Percentiles rank a stretch among this genome's conserved stretches.
phyloP scores from a whole-genome alignment of 2,797 vertebrate species.

The Poeciliopsis infans region DNA sequence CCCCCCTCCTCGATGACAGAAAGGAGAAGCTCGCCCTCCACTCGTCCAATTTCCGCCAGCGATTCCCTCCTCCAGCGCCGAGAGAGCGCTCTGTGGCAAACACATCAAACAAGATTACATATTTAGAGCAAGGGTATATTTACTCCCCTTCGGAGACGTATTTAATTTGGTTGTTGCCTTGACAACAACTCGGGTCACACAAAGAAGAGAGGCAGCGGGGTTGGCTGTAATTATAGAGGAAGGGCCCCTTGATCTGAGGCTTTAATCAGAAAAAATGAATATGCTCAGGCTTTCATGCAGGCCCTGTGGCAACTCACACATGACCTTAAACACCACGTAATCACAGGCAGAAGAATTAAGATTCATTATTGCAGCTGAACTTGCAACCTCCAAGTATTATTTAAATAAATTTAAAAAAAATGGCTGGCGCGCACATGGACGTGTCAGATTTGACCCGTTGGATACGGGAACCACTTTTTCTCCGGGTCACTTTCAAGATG shows the following conservation, averaged over 20 bases:
- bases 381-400: slow-evolving; percentile 41
- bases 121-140: slow-evolving; percentile 76
- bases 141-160: slow-evolving; percentile 67
- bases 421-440: not conserved
- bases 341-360: slow-evolving; percentile 26
- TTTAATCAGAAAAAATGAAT: slow-evolving; percentile 77
- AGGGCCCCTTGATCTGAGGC: slow-evolving; percentile 74
- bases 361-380: slow-evolving; percentile 52
- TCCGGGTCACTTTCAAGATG: not conserved
- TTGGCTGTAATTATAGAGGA: slow-evolving; percentile 79
- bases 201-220: slow-evolving; percentile 61
- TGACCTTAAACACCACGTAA: slow-evolving; percentile 45
- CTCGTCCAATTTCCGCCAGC: slow-evolving; percentile 53
- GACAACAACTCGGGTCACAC: slow-evolving; percentile 71
- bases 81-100: slow-evolving; percentile 56
- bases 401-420: not conserved
- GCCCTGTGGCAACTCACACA: slow-evolving; percentile 61
- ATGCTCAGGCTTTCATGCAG: slow-evolving; percentile 40
- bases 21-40: slow-evolving; percentile 38
- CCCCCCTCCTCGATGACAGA: slow-evolving; percentile 61
- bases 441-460: not conserved
- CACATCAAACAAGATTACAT: slow-evolving; percentile 74
- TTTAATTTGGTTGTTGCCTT: slow-evolving; percentile 78
- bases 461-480: not conserved
- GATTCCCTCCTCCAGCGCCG: slow-evolving; percentile 53